Conservation (phyloP, 2,888 invertebrate species). For the Macroteleia sp. region DNA sequence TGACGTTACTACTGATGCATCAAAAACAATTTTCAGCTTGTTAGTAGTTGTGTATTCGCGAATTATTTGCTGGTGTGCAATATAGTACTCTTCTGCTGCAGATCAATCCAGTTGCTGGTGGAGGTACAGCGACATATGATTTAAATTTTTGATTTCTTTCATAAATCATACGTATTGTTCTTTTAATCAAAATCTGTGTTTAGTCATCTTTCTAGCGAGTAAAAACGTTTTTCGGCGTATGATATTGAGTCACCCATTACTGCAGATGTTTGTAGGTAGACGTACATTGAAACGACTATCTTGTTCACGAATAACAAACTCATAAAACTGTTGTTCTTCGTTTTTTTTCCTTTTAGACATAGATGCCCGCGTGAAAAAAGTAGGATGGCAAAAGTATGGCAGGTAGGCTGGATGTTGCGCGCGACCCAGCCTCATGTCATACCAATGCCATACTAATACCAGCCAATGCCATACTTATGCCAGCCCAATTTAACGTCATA, state of each 20-base stretch:
- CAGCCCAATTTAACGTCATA: no score
- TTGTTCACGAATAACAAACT: background rate
- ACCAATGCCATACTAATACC: no score
- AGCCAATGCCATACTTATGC: no score
- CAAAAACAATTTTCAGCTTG: constrained; percentile 59
- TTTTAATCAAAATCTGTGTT: background rate
- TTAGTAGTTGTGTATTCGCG: constrained; percentile 63
- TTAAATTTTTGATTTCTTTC: constrained; percentile 5
- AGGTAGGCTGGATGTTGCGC: no score
- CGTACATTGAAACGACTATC: background rate
- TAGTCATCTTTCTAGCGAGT: background rate
- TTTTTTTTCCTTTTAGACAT: background rate
- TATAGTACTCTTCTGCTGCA: constrained; percentile 15
- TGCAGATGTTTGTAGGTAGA: background rate
- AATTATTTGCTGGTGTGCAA: constrained; percentile 66
- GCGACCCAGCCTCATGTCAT: no score
- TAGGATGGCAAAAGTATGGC: no score
- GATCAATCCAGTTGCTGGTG: background rate
- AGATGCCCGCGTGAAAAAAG: no score
- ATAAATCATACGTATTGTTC: background rate
- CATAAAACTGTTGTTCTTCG: background rate
- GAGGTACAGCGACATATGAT: constrained; percentile 9
- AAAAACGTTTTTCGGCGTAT: background rate
- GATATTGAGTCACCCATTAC: background rate
- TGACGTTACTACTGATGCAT: constrained; percentile 62